A percentile compares a stretch with the other conserved stretches of the same genome.
phyloP scores from a whole-genome alignment of 2,797 vertebrate genomes.

The Oreonectes daqikongensis region DNA sequence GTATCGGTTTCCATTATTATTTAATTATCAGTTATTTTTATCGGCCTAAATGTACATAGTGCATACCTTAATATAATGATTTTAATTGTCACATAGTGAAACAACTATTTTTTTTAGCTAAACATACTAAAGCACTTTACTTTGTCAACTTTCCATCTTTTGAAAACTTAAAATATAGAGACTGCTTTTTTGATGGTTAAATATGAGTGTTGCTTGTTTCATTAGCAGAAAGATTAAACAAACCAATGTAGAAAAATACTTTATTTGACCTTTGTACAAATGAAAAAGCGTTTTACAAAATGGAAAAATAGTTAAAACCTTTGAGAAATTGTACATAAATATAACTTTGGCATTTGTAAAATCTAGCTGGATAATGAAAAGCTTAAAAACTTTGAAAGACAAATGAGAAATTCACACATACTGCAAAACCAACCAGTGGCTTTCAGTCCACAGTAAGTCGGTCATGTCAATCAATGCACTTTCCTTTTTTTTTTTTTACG shows the following conservation, averaged over 20 bases:
- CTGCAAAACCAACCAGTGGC: conserved; percentile 85
- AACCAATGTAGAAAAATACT: conserved; percentile 79
- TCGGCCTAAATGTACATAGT: too few species aligned
- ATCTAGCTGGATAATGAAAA: conserved; percentile 89
- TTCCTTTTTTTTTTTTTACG: background rate
- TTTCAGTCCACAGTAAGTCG: conserved; percentile 74
- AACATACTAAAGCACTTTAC: too few species aligned
- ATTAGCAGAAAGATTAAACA: conserved; percentile 4
- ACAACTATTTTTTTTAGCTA: too few species aligned
- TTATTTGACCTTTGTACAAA: conserved; percentile 85
- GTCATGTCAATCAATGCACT: conserved; percentile 70
- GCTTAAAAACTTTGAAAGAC: conserved; percentile 67
- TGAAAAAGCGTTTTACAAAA: conserved; percentile 71
- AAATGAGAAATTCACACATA: conserved; percentile 44
- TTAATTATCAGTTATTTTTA: too few species aligned
- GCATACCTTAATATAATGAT: too few species aligned
- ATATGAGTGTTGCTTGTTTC: background rate
- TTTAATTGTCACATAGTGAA: too few species aligned
- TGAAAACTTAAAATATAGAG: too few species aligned
- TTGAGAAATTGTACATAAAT: conserved; percentile 81
- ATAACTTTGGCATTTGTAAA: conserved; percentile 94
- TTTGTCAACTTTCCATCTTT: too few species aligned
- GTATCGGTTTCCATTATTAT: too few species aligned
- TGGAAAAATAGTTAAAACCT: conserved; percentile 69
- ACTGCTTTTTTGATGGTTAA: too few species aligned